phyloP scores from a whole-genome alignment of 2,888 invertebrate genomes.

The Diarsia dahlii region DNA sequence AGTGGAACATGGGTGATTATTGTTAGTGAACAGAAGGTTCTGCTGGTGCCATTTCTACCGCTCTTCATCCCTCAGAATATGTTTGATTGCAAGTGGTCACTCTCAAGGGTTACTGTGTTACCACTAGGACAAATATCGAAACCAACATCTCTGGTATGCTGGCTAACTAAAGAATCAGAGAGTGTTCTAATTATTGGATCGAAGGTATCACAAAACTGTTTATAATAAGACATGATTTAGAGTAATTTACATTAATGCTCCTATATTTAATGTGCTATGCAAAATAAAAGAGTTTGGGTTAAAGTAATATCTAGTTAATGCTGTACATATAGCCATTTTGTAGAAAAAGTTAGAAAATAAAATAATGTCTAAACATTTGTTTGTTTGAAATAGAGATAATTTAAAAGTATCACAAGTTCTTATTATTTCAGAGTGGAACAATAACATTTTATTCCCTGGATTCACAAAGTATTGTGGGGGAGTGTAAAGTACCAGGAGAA shows the following conservation, averaged over 20 bases:
- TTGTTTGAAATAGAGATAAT: background rate
- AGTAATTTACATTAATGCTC: no score
- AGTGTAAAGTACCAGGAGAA: constrained; percentile 92
- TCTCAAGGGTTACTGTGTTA: constrained; percentile 86
- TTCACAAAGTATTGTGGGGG: constrained; percentile 92
- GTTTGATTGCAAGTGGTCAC: constrained; percentile 88
- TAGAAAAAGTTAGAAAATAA: background rate
- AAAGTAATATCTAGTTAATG: background rate
- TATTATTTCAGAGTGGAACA: constrained; percentile 88
- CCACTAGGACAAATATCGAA: constrained; percentile 82
- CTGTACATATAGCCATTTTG: background rate
- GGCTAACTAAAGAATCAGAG: constrained; percentile 94
- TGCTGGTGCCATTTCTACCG: constrained; percentile 88
- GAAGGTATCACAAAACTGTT: constrained; percentile 82
- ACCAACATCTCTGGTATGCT: constrained; percentile 93
- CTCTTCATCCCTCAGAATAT: constrained; percentile 84
- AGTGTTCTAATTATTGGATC: constrained; percentile 94
- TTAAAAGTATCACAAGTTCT: background rate
- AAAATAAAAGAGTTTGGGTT: background rate
- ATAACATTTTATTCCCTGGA: constrained; percentile 93
- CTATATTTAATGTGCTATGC: no score
- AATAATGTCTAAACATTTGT: background rate
- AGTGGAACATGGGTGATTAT: constrained; percentile 94
- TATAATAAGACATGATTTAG: background rate
- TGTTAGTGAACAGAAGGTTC: constrained; percentile 89